phyloP scores from a whole-genome alignment of 2,797 vertebrate species.

The Characodon lateralis region DNA sequence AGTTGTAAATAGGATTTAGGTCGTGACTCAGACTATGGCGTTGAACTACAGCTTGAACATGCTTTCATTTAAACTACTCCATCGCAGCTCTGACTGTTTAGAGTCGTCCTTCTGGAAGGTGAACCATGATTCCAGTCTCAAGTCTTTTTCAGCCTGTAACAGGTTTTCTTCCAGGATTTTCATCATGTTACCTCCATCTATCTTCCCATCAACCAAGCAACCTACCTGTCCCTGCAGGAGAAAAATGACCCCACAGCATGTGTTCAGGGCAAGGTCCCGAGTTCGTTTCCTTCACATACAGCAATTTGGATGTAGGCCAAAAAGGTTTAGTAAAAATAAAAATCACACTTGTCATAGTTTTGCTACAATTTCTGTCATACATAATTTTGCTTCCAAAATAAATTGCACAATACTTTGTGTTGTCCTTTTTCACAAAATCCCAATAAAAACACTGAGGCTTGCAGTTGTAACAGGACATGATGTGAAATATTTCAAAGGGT shows the following conservation, averaged over 20 bases:
- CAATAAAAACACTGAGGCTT: background rate
- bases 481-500: background rate
- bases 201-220: background rate
- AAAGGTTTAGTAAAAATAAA: background rate
- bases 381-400: background rate
- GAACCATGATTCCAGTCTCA: background rate
- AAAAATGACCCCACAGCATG: background rate
- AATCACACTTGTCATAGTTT: background rate
- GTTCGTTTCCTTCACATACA: background rate
- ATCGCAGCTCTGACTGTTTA: background rate
- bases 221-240: background rate
- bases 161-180: background rate
- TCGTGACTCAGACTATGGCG: background rate
- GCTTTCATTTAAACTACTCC: background rate
- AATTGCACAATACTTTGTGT: background rate
- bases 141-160: background rate
- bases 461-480: background rate
- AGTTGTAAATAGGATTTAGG: background rate
- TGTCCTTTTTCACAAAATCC: background rate
- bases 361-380: background rate
- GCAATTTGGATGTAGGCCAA: background rate
- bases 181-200: background rate
- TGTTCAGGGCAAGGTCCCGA: background rate
- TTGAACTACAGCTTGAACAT: background rate
- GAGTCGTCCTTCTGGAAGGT: background rate